Conservation (phyloP, 1,140 invertebrate genomes). For the Papilio polytes region DNA sequence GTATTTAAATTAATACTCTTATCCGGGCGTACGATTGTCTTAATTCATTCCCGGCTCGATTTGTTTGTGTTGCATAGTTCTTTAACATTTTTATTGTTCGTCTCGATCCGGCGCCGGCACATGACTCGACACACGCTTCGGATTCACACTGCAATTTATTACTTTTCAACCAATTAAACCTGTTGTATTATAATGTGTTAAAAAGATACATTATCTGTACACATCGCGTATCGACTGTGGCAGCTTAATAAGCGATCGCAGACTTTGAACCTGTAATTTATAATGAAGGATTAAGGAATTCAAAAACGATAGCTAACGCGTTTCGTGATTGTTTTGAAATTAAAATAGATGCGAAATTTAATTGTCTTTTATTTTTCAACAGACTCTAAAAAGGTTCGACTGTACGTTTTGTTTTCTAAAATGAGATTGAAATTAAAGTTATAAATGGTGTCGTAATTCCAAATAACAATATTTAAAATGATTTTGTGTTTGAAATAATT, state of each 20-base stretch:
- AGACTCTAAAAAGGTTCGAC: not conserved
- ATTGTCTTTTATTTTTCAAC: not conserved
- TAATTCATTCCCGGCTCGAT: conserved; percentile 6
- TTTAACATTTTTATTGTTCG: conserved; percentile 35
- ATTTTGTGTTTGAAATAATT: too few species aligned
- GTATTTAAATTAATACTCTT: conserved; percentile 35
- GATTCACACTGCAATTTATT: conserved; percentile 36
- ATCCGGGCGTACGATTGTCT: conserved; percentile 27
- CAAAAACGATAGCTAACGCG: not conserved
- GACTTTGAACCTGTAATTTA: conserved; percentile 15
- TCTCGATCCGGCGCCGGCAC: conserved; percentile 30
- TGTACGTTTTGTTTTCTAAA: not conserved
- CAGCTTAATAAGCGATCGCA: conserved; percentile 35
- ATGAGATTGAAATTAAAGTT: too few species aligned
- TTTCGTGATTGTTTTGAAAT: not conserved
- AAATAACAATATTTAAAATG: too few species aligned
- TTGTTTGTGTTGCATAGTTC: conserved; percentile 37
- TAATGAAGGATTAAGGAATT: conserved; percentile 11
- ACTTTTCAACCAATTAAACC: conserved; percentile 40
- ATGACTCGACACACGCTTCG: conserved; percentile 35
- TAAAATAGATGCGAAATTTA: not conserved
- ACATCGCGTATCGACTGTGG: conserved; percentile 33
- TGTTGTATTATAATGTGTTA: conserved; percentile 38
- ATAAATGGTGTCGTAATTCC: too few species aligned
- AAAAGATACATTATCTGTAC: conserved; percentile 38